Evolutionary conservation across 2,797 vertebrate genomes (phyloP).

Genomic region (Hydrocynus forskahlii): DNA sequence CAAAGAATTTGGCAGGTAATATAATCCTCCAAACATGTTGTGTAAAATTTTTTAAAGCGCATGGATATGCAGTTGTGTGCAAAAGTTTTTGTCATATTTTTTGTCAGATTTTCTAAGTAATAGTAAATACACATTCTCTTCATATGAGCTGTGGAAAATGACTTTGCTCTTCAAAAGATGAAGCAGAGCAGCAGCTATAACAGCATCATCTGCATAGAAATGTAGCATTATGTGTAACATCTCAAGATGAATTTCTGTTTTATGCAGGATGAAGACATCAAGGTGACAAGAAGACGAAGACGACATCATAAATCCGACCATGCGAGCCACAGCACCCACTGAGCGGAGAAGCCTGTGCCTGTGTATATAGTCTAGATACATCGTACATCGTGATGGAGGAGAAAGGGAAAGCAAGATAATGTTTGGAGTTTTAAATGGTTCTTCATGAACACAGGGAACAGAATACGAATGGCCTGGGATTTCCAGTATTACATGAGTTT

Average conservation of each 20-base stretch:
- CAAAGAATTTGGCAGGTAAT: too few relatives aligned
- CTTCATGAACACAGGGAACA: neutral
- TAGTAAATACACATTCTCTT: too few relatives aligned
- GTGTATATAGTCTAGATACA: neutral
- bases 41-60: too few relatives aligned
- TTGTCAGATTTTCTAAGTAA: too few relatives aligned
- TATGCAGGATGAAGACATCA: conserved; percentile 51
- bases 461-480: neutral
- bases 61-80: too few relatives aligned
- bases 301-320: conserved; percentile 12
- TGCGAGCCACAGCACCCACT: conserved; percentile 4
- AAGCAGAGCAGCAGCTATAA: too few relatives aligned
- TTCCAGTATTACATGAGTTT: neutral
- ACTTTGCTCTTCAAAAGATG: too few relatives aligned
- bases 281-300: conserved; percentile 35
- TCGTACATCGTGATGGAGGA: conserved; percentile 52
- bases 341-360: conserved; percentile 21
- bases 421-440: neutral
- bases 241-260: conserved; percentile 2
- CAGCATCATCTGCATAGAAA: neutral
- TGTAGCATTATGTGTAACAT: neutral
- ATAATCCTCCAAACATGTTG: too few relatives aligned
- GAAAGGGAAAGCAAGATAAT: neutral
- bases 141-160: too few relatives aligned
- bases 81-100: too few relatives aligned